Conservation (phyloP, 2,797 vertebrate species). For the Neosilurus hyrtlii region DNA sequence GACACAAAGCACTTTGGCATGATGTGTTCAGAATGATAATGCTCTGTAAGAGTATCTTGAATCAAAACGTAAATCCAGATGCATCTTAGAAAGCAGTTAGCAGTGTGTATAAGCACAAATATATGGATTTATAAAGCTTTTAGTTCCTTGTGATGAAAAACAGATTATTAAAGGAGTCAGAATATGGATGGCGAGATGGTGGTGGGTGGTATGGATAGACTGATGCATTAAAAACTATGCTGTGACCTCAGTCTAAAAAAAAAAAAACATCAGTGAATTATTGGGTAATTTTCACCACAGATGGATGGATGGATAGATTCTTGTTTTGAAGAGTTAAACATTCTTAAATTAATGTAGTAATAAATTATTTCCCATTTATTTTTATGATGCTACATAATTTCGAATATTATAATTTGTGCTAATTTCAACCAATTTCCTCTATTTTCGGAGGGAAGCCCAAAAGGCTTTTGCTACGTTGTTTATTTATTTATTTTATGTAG, state of each 20-base stretch:
- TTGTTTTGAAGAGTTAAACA: too few relatives aligned
- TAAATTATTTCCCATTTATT: background rate
- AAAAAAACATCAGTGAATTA: too few relatives aligned
- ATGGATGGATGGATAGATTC: too few relatives aligned
- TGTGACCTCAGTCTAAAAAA: too few relatives aligned
- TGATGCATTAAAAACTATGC: background rate
- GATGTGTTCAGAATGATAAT: slow-evolving; percentile 13
- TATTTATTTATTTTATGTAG: too few relatives aligned
- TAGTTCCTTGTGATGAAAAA: background rate
- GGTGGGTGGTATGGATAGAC: background rate
- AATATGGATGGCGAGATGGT: background rate
- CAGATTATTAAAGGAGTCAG: background rate
- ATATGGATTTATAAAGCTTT: background rate
- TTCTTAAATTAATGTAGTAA: background rate
- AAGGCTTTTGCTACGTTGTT: too few relatives aligned
- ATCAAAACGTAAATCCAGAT: background rate
- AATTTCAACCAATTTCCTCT: background rate
- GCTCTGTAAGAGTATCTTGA: background rate
- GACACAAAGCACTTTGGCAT: background rate
- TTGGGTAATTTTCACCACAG: too few relatives aligned
- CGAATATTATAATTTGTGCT: background rate
- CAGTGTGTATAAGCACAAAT: background rate
- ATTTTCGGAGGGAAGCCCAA: background rate
- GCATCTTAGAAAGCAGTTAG: background rate
- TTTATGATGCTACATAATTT: background rate